Base-by-base conservation (phyloP, 1,140 invertebrate species). In the Pseudomyrmex sp. region DNA sequence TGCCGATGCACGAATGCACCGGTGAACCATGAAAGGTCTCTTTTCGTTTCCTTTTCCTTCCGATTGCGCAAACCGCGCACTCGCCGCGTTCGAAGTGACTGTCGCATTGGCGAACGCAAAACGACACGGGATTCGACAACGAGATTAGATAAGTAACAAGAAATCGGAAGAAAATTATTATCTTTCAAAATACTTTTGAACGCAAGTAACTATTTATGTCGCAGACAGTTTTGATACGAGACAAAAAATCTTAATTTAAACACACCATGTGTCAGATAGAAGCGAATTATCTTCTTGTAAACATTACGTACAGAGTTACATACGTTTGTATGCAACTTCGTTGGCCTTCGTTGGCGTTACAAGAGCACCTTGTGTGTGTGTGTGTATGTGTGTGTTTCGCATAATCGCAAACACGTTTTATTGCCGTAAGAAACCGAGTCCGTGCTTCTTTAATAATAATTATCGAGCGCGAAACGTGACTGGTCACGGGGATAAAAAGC, bases 1-100 rank as follows among this genome's bases (percentile, higher is more conserved):
- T 79, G 62, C 50, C 26, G 18, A 58, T 65, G 54, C 48, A 44
- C 84, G 69, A 26, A 2, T 26, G 26, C 26, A 4, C 82, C 85
- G 75, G 83, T 87, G 86, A 88, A 87, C 85, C 85, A 72, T 88
- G 85, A 84, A 88, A 82, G 74, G 58, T 80, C 26, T 35, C 85
- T 79, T 76, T 88, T 85, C 85, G 58, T 88, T 88, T 84, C 74
- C 58, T 73, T 61, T 69, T 73, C 75, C 76, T 87, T 79, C 52
- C 54, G 46, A 84, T 87, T 88, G 56, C 82, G 56, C 79, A 87
- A 87, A 66, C 2, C 56, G 44, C 23, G 48, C 15, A 61, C 12
- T 18, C 23, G 44, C 44, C 23, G 26, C n/a, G 13, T 79, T 63
- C 63, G 59, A 20, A 58, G 26, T 48, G 52, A 18, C 54, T 23